Evolutionary conservation across 2,888 invertebrate species (phyloP).

Genomic region (Drosophila bunnanda): DNA sequence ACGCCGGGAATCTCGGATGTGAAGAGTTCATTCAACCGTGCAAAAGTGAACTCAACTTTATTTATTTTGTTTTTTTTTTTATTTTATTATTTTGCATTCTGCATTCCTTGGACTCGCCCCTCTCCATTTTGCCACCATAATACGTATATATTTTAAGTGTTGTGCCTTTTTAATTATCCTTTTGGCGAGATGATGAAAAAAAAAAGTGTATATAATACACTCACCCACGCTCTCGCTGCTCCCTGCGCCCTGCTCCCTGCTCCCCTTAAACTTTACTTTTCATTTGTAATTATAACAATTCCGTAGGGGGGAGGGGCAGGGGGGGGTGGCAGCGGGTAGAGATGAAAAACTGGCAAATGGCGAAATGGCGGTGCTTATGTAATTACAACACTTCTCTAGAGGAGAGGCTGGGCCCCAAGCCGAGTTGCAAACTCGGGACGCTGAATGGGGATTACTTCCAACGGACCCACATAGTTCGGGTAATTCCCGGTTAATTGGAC

Average conservation of each 20-base stretch:
- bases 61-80: slow-evolving; percentile 1
- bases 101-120: background rate
- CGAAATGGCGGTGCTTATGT: slow-evolving; percentile 29
- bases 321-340: background rate
- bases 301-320: background rate
- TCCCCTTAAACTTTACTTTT: slow-evolving; percentile 19
- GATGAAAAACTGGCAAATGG: slow-evolving; percentile 14
- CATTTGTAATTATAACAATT: slow-evolving; percentile 38
- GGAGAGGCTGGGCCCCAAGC: slow-evolving; percentile 6
- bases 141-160: slow-evolving; percentile 27
- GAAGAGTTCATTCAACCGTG: slow-evolving; percentile 15
- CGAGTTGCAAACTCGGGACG: slow-evolving; percentile 34
- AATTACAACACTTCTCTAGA: slow-evolving; percentile 35
- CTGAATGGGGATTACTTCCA: slow-evolving; percentile 44
- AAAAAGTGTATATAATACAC: slow-evolving; percentile 23
- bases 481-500: slow-evolving; percentile 46
- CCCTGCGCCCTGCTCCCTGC: background rate
- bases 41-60: slow-evolving; percentile 16
- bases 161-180: slow-evolving; percentile 40
- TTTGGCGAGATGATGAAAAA: slow-evolving; percentile 19
- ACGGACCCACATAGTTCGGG: slow-evolving; percentile 39
- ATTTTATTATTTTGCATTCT: background rate
- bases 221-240: background rate
- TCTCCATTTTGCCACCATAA: too few relatives aligned
- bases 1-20: background rate